Evolutionary conservation across 2,797 vertebrate species (phyloP), one percentile per base, ranked within the genome.

Genomic region (Phaenicophaeus curvirostris): DNA sequence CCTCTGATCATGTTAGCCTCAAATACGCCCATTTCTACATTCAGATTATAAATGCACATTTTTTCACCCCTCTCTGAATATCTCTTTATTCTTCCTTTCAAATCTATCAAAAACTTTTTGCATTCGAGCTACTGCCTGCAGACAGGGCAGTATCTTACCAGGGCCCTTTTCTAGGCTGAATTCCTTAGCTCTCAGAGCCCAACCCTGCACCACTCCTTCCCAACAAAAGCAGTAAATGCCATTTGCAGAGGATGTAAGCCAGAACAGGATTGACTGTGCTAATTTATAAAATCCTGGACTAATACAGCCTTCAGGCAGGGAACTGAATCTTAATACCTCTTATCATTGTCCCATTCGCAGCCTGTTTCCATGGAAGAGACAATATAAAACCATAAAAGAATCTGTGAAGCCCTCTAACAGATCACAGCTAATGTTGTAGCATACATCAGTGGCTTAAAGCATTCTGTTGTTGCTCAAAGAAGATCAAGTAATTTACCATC

Each of bases 401-500:
- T 8, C 31, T 11, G 18, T 14, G 44, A 51, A 37, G 35, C 5
- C 53, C 41, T 10, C 21, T 4, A 13, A 37, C 4, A 78, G 50
- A 72, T 33, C 20, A 4, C 69, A 65, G 19, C 53, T 58, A 13
- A 25, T 35, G 28, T 1, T 35, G 13, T 21, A 65, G 41, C 53
- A 23, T 15, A 15, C 19, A 31, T 17, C 27, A 48, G n/a, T 9
- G 51, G 31, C 33, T 57, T 66, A 39, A 62, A 74, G 46, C 17
- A 37, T 23, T 39, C 13, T 50, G 10, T 15, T 58, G 23, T 37
- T 80, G 80, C 33, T 37, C 25, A 39, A 54, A 68, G 53, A 59
- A 76, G 65, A 48, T 8, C 6, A 21, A 74, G 4, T n/a, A 5
- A 39, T 61, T 93, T 93, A 96, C 96, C 94, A 7, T 89, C 61